phyloP scores from a whole-genome alignment of 2,797 vertebrate species.

The Lutjanus argentimaculatus region DNA sequence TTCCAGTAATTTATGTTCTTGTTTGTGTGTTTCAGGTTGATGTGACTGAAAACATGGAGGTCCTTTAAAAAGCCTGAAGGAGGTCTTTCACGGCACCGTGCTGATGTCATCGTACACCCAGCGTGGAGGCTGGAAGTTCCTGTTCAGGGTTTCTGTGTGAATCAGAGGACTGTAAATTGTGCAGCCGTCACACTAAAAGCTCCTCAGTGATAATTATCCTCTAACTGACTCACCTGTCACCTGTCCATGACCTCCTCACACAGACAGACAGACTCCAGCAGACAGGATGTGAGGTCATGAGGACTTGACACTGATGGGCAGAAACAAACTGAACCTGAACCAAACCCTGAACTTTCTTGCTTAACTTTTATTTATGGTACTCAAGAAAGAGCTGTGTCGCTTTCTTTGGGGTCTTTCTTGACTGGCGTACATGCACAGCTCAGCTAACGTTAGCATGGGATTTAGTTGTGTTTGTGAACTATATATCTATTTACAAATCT shows the following conservation, averaged over 20 bases:
- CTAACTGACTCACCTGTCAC: constrained; percentile 45
- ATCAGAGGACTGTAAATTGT: constrained; percentile 49
- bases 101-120: background rate
- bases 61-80: background rate
- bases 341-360: too few species aligned
- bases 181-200: constrained; percentile 46
- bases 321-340: background rate
- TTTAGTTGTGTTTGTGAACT: too few species aligned
- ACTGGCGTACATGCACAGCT: too few species aligned
- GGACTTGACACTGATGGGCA: background rate
- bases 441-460: too few species aligned
- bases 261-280: constrained; percentile 43
- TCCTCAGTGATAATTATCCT: constrained; percentile 38
- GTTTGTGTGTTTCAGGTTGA: background rate
- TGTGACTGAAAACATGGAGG: background rate
- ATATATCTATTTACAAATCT: too few species aligned
- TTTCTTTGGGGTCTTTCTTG: too few species aligned
- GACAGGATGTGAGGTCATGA: background rate
- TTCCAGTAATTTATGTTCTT: background rate
- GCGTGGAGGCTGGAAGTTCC: background rate
- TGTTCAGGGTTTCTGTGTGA: constrained; percentile 22
- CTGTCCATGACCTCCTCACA: constrained; percentile 1
- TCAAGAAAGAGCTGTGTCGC: too few species aligned
- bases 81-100: too few species aligned
- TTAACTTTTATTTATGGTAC: too few species aligned